Conservation (phyloP, 2,797 vertebrate species). For the Margarornis squamiger region DNA sequence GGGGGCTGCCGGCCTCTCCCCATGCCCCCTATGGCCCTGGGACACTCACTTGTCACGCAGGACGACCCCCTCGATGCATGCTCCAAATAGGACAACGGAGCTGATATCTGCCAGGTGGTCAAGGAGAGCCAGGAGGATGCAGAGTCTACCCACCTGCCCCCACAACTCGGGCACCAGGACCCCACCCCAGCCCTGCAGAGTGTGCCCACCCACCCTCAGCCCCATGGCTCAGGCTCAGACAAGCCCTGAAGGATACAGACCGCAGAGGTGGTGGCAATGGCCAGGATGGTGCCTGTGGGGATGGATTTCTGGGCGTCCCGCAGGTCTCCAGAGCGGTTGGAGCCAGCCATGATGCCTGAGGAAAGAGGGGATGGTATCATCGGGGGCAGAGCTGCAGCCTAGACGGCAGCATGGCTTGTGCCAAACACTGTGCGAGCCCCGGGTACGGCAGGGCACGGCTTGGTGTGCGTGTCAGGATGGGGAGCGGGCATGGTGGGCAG, state of each 20-base stretch:
- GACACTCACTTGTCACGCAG: slow-evolving; percentile 92
- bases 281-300: slow-evolving; percentile 93
- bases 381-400: background rate
- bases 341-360: slow-evolving; percentile 97
- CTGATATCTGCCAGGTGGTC: slow-evolving; percentile 84
- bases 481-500: background rate
- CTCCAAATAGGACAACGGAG: slow-evolving; percentile 89
- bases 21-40: accelerated
- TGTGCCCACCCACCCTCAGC: background rate
- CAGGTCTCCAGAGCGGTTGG: slow-evolving; percentile 95
- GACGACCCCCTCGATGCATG: slow-evolving; percentile 93
- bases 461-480: accelerated
- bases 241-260: slow-evolving; percentile 90
- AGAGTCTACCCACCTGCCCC: background rate
- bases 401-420: accelerated
- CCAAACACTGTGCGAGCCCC: accelerated
- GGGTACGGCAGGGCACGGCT: background rate
- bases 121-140: slow-evolving; percentile 57
- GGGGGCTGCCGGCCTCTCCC: background rate
- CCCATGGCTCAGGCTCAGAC: background rate
- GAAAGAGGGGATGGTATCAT: background rate
- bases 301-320: slow-evolving; percentile 97
- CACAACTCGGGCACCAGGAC: accelerated
- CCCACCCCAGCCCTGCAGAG: background rate
- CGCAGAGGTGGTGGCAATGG: slow-evolving; percentile 93